These are phyloP conservation scores for Heliconius melpomene DNA, from an alignment of 1,140 invertebrate species.

Conservation along the genomic window DNA sequence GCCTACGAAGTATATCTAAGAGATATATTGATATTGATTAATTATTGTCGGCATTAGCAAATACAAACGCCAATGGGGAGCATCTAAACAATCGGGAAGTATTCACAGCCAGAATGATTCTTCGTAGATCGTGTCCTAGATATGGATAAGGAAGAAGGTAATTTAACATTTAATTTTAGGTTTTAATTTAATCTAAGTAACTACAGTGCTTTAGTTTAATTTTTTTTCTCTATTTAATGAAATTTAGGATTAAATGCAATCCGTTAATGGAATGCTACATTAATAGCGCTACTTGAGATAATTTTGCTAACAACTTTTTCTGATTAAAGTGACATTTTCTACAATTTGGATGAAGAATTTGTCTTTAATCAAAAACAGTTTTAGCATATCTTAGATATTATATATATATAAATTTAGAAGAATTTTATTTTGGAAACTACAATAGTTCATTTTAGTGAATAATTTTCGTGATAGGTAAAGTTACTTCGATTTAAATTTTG, in stretches of 20 bases:
- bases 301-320: slow-evolving; percentile 35
- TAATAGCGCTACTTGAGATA: slow-evolving; percentile 63
- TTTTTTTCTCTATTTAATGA: slow-evolving; percentile 71
- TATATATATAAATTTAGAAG: slow-evolving; percentile 63
- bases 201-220: slow-evolving; percentile 78
- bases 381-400: slow-evolving; percentile 64
- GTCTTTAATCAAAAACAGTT: slow-evolving; percentile 43
- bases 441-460: slow-evolving; percentile 66
- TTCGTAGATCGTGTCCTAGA: slow-evolving; percentile 72
- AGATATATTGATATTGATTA: slow-evolving; percentile 22
- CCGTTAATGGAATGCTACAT: slow-evolving; percentile 72
- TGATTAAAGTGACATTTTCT: slow-evolving; percentile 35
- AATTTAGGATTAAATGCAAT: slow-evolving; percentile 69
- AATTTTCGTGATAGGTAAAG: slow-evolving; percentile 68
- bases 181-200: slow-evolving; percentile 74
- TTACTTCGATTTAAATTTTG: slow-evolving; percentile 69
- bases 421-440: slow-evolving; percentile 77
- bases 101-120: slow-evolving; percentile 80
- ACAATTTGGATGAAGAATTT: slow-evolving; percentile 19
- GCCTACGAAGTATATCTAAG: slow-evolving; percentile 15
- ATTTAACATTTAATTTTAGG: slow-evolving; percentile 65
- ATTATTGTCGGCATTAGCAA: slow-evolving; percentile 69
- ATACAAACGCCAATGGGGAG: slow-evolving; percentile 56
- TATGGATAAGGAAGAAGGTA: slow-evolving; percentile 69
- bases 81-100: slow-evolving; percentile 70